Percentiles rank a stretch among this genome's conserved stretches.
These are phyloP conservation scores for Hybognathus amarus DNA, from an alignment of 2,797 vertebrate species.

Conservation along the genomic window DNA sequence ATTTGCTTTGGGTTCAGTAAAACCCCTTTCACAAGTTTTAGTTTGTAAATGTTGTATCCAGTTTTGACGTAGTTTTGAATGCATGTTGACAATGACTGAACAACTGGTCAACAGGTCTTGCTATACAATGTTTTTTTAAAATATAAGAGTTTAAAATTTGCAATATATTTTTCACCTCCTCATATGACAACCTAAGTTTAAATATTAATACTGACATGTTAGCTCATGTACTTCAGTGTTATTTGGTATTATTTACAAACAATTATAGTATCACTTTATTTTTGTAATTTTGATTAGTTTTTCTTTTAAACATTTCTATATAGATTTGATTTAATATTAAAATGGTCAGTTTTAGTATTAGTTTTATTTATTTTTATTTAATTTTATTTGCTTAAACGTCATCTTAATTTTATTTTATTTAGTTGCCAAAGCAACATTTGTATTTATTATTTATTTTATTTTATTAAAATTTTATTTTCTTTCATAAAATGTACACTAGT, in stretches of 20 bases:
- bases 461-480: too few relatives aligned
- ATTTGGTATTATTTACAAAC: not conserved
- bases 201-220: not conserved
- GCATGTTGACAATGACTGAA: slow-evolving; percentile 30
- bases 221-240: not conserved
- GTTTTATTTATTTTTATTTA: not conserved
- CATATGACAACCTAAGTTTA: not conserved
- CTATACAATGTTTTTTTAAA: not conserved
- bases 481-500: slow-evolving; percentile 33
- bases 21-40: not conserved
- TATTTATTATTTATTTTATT: too few relatives aligned
- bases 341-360: too few relatives aligned
- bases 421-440: not conserved
- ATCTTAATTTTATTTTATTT: not conserved
- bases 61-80: not conserved
- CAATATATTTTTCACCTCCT: not conserved
- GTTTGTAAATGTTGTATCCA: not conserved
- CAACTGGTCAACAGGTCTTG: not conserved
- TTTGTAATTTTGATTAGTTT: not conserved
- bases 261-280: not conserved
- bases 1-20: not conserved
- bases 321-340: not conserved
- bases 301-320: not conserved
- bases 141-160: not conserved
- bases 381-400: not conserved